Percentiles rank a stretch among this genome's conserved stretches.
These are phyloP conservation scores for Euproctis similis DNA, from an alignment of 2,888 invertebrate species.

Conservation along the genomic window DNA sequence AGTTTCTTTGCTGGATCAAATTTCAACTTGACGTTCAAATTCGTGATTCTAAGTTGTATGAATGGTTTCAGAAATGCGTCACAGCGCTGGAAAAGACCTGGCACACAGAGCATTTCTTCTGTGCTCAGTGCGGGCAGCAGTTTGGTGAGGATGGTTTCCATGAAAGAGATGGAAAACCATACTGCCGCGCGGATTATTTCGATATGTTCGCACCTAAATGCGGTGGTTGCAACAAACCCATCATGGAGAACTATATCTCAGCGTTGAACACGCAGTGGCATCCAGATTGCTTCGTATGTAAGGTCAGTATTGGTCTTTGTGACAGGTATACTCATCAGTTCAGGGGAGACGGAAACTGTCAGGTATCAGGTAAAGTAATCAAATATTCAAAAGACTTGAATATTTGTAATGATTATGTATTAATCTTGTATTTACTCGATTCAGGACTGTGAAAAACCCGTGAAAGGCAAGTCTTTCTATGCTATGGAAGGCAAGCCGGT, in stretches of 20 bases:
- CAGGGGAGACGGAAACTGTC: constrained; percentile 2
- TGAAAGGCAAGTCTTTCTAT: constrained; percentile 97
- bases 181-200: constrained; percentile 96
- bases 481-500: constrained; percentile 98
- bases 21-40: constrained; percentile 3
- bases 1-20: constrained; percentile 42
- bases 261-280: constrained; percentile 99
- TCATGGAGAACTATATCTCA: constrained; percentile 98
- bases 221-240: constrained; percentile 95
- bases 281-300: constrained; percentile 98
- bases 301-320: constrained; percentile 81
- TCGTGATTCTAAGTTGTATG: constrained; percentile 22
- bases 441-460: constrained; percentile 95
- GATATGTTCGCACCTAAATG: constrained; percentile 99
- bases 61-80: constrained; percentile 92
- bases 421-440: constrained; percentile 37
- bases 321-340: constrained; percentile 7
- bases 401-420: constrained; percentile 19
- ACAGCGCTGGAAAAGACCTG: constrained; percentile 98
- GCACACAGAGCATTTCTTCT: constrained; percentile 99
- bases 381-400: constrained; percentile 14
- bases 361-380: constrained; percentile 57
- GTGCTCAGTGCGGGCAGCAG: constrained; percentile 96
- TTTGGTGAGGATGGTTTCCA: constrained; percentile 99
- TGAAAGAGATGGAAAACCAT: constrained; percentile 96